Base-by-base conservation (phyloP, 1,140 invertebrate genomes). In the Probaryconus sp. region DNA sequence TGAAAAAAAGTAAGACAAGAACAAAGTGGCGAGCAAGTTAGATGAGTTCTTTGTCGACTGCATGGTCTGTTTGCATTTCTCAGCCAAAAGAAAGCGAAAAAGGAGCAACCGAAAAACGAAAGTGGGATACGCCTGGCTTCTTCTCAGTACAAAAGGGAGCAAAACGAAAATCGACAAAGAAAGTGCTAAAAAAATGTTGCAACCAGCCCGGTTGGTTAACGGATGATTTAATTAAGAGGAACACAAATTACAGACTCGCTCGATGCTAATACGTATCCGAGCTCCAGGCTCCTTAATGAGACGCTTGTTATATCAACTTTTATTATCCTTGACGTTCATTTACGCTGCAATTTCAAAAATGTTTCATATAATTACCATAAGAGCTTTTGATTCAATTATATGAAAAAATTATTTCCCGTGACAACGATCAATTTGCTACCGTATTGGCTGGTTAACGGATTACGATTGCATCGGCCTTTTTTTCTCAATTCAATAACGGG, bases 221-320 rank as follows among this genome's bases (percentile, higher is more conserved):
- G 84, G 86, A 88, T 87, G 87, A 88, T 87, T 86, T 88, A 88
- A 88, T 88, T 88, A 88, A 88, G 85, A 87, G 82, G 82, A 81
- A 85, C 87, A 88, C 85, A 88, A 87, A 88, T 87, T 88, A 88
- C 87, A 83, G 84, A 83, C 81, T 83, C 84, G 84, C 76, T 81
- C 76, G 79, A 87, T 86, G 84, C 84, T 87, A 86, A 87, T 87
- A 85, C 79, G 75, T 80, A 77, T 81, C 76, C 79, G 81, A 77
- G 79, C 78, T 81, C 75, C 63, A 76, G 80, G 80, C 80, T 79
- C 77, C 81, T 86, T 87, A 87, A 88, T 87, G 87, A 86, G 82
- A 84, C 81, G 79, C 77, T 79, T 76, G 75, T 83, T 80, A 83
- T 81, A 56, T 64, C 65, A 61, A 53, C 53, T 61, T 67, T 64